Conservation (phyloP, 2,888 invertebrate species). For the Cynaeus angustus region DNA sequence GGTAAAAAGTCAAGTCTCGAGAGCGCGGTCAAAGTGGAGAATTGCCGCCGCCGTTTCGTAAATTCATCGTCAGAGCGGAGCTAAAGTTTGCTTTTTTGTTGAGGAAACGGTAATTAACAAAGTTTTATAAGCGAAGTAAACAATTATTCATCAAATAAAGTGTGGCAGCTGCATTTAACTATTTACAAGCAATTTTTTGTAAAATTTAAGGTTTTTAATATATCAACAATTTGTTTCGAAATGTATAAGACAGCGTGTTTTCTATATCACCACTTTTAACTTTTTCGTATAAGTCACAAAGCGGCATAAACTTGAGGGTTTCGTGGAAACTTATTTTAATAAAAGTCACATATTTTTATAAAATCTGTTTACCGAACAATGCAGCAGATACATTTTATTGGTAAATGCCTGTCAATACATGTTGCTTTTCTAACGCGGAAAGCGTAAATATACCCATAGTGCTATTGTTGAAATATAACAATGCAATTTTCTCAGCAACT, state of each 20-base stretch:
- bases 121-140: conserved; percentile 27
- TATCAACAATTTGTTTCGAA: no score
- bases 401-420: no score
- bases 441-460: no score
- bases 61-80: conserved; percentile 21
- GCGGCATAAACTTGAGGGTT: background rate
- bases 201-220: no score
- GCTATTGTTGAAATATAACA: no score
- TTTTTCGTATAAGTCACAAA: background rate
- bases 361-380: no score
- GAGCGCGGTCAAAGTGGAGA: conserved; percentile 15
- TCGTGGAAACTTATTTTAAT: background rate
- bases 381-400: no score
- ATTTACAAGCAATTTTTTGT: background rate
- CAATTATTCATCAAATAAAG: conserved; percentile 35
- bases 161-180: conserved; percentile 8
- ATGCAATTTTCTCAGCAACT: no score
- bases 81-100: conserved; percentile 24
- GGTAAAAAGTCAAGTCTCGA: conserved; percentile 37
- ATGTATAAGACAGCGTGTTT: no score
- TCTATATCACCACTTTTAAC: background rate
- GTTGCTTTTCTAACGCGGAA: no score
- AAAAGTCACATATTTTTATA: no score
- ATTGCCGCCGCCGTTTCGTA: conserved; percentile 13
- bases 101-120: conserved; percentile 22